phyloP scores from a whole-genome alignment of 2,113 vertebrate genomes.

The Odontesthes bonariensis region DNA sequence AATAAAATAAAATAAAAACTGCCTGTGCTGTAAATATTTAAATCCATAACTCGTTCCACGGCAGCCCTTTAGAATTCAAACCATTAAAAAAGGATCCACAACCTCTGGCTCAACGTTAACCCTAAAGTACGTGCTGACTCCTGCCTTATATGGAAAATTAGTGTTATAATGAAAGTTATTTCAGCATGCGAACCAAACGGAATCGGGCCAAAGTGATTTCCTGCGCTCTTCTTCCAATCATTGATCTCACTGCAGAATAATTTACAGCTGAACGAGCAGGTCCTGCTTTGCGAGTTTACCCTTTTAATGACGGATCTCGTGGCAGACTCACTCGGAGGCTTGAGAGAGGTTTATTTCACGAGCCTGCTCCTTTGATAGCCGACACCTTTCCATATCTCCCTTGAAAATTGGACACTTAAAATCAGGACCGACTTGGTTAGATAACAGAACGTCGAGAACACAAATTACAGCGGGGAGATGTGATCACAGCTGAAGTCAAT shows the following conservation, averaged over 20 bases:
- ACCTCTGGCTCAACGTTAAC: background rate
- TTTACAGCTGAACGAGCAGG: constrained; percentile 58
- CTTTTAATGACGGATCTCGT: constrained; percentile 40
- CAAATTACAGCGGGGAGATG: background rate
- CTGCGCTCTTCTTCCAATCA: constrained; percentile 54
- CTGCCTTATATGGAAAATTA: constrained; percentile 16
- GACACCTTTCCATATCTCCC: background rate
- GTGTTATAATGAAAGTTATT: constrained; percentile 23
- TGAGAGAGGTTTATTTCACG: constrained; percentile 12
- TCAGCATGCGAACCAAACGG: constrained; percentile 24
- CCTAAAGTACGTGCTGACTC: background rate
- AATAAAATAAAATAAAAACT: constrained; percentile 34
- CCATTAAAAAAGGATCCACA: constrained; percentile 14
- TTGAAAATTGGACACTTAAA: background rate
- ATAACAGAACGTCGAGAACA: background rate
- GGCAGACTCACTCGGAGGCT: constrained; percentile 11
- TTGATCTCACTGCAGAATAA: constrained; percentile 63
- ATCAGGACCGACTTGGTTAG: background rate
- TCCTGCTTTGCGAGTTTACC: constrained; percentile 31
- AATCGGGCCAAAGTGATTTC: constrained; percentile 54
- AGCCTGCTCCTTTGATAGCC: constrained; percentile 14
- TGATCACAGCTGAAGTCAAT: constrained; percentile 7
- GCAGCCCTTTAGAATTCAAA: background rate
- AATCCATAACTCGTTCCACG: constrained; percentile 23
- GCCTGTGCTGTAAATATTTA: constrained; percentile 18